phyloP scores from a whole-genome alignment of 2,797 vertebrate genomes.

The Margarornis squamiger region DNA sequence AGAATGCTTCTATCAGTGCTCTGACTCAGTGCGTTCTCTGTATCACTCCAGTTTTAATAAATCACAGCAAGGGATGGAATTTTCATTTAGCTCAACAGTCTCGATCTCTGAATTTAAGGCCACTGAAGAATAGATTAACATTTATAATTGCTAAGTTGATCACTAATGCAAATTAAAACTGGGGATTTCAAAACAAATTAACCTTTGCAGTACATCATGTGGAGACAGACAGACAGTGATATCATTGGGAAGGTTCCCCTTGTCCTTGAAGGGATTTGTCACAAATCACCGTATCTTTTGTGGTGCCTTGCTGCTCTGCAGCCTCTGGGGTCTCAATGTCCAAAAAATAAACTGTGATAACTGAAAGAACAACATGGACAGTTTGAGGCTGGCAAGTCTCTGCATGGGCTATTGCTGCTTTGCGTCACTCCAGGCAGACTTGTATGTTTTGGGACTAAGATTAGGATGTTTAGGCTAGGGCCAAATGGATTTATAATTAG shows the following conservation, averaged over 20 bases:
- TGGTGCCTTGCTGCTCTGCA: neutral
- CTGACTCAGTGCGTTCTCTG: neutral
- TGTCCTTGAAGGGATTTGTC: constrained; percentile 6
- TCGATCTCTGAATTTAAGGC: neutral
- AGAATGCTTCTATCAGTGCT: neutral
- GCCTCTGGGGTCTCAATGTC: neutral
- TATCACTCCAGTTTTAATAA: constrained; percentile 18
- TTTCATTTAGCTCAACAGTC: neutral
- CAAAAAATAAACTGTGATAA: constrained; percentile 46
- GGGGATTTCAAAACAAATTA: constrained; percentile 53
- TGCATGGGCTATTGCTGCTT: neutral
- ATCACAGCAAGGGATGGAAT: neutral
- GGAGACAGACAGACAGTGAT: constrained; percentile 1
- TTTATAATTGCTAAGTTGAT: constrained; percentile 47
- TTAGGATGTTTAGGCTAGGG: constrained; percentile 59
- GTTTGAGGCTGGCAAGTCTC: neutral
- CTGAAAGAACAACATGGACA: neutral
- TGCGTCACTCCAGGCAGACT: neutral
- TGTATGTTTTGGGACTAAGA: constrained; percentile 12
- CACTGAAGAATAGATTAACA: constrained; percentile 42
- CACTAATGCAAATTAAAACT: neutral
- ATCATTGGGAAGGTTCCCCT: neutral
- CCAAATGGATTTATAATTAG: constrained; percentile 36
- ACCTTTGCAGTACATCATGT: constrained; percentile 19
- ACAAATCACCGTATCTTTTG: neutral